Base-by-base conservation (phyloP, 2,797 vertebrate genomes). In the Acanthopagrus latus region DNA sequence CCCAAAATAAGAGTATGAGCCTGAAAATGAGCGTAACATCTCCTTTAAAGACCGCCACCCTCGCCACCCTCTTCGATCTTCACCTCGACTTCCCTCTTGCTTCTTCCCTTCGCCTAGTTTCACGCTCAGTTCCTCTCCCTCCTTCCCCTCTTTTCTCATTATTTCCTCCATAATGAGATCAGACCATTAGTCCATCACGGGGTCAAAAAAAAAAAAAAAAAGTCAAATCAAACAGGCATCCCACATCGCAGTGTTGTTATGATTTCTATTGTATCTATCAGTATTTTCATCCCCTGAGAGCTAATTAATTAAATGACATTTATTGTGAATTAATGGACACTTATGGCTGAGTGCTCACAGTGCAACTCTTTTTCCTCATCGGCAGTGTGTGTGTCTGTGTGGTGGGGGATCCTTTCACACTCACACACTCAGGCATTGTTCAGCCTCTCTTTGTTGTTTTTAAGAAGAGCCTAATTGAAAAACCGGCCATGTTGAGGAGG, bases 381-480 rank as follows among this genome's bases (percentile, higher is more conserved):
- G 2, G 38, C n/a, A n/a, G 4, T 29, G 29, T 2, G 27, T 27
- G n/a, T n/a, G n/a, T n/a, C n/a, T n/a, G n/a, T n/a, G n/a, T n/a
- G n/a, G n/a, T n/a, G n/a, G n/a, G n/a, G n/a, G 29, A 3, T 83
- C 21, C 33, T 38, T 79, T 64, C 54, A 21, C 16, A 38, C 20
- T 7, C 72, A 43, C 71, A 55, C 14, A 38, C 38, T 9, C 65
- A 38, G 20, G 58, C 59, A 67, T 67, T 14, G 65, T 64, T 65
- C 10, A 21, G 59, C 16, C 10, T 29, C 9, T 59, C 44, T 64
- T 52, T 77, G 44, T 56, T 55, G 18, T 77, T 78, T 78, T 76
- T 60, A 74, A 67, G 63, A 18, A 54, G 11, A 41, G 16, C 25
- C 74, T 78, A 79, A 83, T 80, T 88, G 74, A 81, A 86, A 81